A percentile compares a stretch with the other conserved stretches of the same genome.
Conservation (phyloP, 2,797 vertebrate species). For the Dryobates pubescens region DNA sequence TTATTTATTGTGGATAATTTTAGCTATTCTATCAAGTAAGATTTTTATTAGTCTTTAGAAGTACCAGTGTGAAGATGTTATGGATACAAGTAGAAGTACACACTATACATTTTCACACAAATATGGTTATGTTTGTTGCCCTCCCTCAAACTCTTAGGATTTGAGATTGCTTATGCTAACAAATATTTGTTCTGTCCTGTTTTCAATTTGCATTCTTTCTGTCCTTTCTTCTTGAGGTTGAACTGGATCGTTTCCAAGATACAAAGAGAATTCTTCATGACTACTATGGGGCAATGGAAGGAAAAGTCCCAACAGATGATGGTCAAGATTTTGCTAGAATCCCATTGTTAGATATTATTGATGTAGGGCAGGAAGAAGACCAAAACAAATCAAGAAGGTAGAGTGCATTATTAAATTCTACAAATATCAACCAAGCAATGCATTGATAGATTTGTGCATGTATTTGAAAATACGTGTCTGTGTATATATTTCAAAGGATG, state of each 20-base stretch:
- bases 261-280: constrained; percentile 83
- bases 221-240: constrained; percentile 78
- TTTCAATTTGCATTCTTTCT: background rate
- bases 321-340: constrained; percentile 72
- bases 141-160: background rate
- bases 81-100: background rate
- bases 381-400: constrained; percentile 47
- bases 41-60: background rate
- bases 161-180: background rate
- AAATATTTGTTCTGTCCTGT: background rate
- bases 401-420: background rate
- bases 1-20: background rate
- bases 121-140: background rate
- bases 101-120: background rate
- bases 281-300: constrained; percentile 87
- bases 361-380: constrained; percentile 40
- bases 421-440: background rate
- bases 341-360: constrained; percentile 76
- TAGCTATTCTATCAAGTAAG: background rate
- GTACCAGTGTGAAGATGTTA: background rate
- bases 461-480: background rate
- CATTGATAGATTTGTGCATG: background rate
- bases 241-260: constrained; percentile 90
- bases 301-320: constrained; percentile 68
- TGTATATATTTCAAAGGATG: background rate